phyloP scores from a whole-genome alignment of 2,888 invertebrate genomes.

The Drosophila yooni region DNA sequence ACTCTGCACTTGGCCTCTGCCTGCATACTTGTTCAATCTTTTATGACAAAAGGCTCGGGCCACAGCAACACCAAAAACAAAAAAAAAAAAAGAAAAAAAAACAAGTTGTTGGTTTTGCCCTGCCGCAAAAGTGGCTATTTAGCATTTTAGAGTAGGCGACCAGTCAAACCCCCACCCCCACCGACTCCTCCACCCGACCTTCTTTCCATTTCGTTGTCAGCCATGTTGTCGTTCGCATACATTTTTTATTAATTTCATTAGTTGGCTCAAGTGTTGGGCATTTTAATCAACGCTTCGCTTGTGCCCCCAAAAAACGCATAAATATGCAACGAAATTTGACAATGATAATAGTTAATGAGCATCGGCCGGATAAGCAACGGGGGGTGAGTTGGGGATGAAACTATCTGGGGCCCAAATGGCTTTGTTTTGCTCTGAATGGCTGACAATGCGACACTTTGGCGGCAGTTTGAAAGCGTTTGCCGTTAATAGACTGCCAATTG shows the following conservation, averaged over 20 bases:
- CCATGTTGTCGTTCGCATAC: conserved; percentile 47
- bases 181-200: background rate
- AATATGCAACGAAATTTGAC: conserved; percentile 52
- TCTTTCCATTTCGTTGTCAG: conserved; percentile 6
- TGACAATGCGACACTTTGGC: conserved; percentile 43
- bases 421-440: conserved; percentile 30
- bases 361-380: conserved; percentile 2
- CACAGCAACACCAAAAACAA: no score
- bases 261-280: conserved; percentile 46
- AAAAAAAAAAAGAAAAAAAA: conserved; percentile 1
- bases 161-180: background rate
- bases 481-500: conserved; percentile 42
- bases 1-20: conserved; percentile 43
- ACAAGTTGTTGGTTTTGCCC: conserved; percentile 40
- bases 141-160: conserved; percentile 78
- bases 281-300: conserved; percentile 55
- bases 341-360: conserved; percentile 64
- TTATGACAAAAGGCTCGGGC: conserved; percentile 62
- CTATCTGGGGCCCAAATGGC: conserved; percentile 42
- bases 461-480: conserved; percentile 32
- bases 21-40: conserved; percentile 73
- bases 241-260: conserved; percentile 75
- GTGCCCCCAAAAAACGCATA: conserved; percentile 10
- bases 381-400: conserved; percentile 18
- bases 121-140: conserved; percentile 81